Base-by-base conservation (phyloP, 1,140 invertebrate genomes). In the Drosophila yakuba region DNA sequence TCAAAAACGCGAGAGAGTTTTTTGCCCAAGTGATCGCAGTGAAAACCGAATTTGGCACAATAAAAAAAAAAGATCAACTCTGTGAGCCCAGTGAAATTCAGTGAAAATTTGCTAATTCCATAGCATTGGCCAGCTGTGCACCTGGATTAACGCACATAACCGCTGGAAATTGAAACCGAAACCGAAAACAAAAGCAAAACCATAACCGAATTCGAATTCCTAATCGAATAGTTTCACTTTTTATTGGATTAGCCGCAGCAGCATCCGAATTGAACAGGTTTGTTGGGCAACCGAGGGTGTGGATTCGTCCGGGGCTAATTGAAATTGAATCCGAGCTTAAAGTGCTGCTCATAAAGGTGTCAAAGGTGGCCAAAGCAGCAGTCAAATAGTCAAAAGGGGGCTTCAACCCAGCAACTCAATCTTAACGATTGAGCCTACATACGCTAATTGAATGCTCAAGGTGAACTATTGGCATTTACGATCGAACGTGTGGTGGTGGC, bases 181-280 rank as follows among this genome's bases (percentile, higher is more conserved):
- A 51, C 17, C 28, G n/a, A 35, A 51, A 51, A 17, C 17, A 11
- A 67, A 75, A 20, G 17, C 38, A 11, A 73, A 75, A 25, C 54
- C 23, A n/a, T 57, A 63, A 25, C 55, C 32, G 8, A 32, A 32
- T 32, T 32, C 32, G 8, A 32, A 32, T 32, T 32, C 32, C 23
- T 43, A 56, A 77, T 68, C 43, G 64, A 50, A 79, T 83, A 84
- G 72, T 89, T 89, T 89, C 84, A 89, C 84, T 89, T 89, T 88
- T 89, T 80, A 89, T 90, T 77, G 84, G 85, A 89, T 89, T 89
- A 89, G 67, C 83, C 52, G 83, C 79, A 54, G 15, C 58, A 89
- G 52, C 83, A 59, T 52, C 58, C 45, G 45, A 67, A 56, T 54
- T 57, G 68, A 89, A 83, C 83, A 88, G 83, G 83, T 88, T 88